These are phyloP conservation scores for Stegana nigrithorax DNA, from an alignment of 2,888 invertebrate species.

Conservation along the genomic window DNA sequence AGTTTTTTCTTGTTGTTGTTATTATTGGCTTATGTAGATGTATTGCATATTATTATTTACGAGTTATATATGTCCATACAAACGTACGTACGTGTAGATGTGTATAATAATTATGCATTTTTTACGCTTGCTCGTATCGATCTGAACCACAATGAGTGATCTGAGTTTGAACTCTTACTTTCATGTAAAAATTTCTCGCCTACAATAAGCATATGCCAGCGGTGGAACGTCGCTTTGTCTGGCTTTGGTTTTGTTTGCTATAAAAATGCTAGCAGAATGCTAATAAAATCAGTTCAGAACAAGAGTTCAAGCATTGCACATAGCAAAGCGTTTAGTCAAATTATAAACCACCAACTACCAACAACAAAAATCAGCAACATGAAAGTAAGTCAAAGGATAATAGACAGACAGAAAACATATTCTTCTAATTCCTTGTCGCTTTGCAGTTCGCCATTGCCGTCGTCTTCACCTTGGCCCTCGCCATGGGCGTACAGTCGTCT, in stretches of 20 bases:
- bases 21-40: too few species aligned
- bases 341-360: slow-evolving; percentile 29
- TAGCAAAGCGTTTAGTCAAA: slow-evolving; percentile 21
- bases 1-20: slow-evolving; percentile 1
- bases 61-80: slow-evolving; percentile 3
- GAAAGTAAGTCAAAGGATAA: slow-evolving; percentile 53
- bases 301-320: slow-evolving; percentile 47
- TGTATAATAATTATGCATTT: slow-evolving; percentile 12
- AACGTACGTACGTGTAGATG: too few species aligned
- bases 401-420: background rate
- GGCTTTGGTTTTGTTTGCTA: slow-evolving; percentile 22
- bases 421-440: background rate
- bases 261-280: slow-evolving; percentile 42
- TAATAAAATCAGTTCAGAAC: slow-evolving; percentile 56
- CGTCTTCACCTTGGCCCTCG: slow-evolving; percentile 63
- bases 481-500: slow-evolving; percentile 63
- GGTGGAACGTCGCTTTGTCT: background rate
- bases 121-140: slow-evolving; percentile 2
- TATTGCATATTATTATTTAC: slow-evolving; percentile 11
- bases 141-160: slow-evolving; percentile 19
- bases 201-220: background rate
- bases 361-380: slow-evolving; percentile 41
- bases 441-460: slow-evolving; percentile 55
- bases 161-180: slow-evolving; percentile 48
- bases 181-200: slow-evolving; percentile 41